These are phyloP conservation scores for Tapera naevia DNA, from an alignment of 2,797 vertebrate genomes.

Conservation along the genomic window DNA sequence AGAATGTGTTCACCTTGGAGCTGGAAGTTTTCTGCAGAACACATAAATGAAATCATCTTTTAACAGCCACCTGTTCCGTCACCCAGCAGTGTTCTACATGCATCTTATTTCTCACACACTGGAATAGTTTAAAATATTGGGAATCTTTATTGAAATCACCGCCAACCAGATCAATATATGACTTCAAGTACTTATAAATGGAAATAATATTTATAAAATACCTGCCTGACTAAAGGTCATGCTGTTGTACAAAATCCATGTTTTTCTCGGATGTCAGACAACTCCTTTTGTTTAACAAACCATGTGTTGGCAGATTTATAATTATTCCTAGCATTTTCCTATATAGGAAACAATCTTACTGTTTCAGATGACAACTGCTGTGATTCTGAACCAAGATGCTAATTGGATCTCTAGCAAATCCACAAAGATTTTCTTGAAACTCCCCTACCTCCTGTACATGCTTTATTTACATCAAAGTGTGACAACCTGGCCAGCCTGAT, in stretches of 20 bases:
- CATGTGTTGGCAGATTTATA: background rate
- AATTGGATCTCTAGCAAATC: background rate
- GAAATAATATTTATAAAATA: conserved; percentile 9
- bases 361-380: background rate
- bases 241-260: background rate
- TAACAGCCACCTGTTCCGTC: background rate
- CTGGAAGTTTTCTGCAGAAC: conserved; percentile 1
- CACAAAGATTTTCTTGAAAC: background rate
- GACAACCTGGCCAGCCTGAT: background rate
- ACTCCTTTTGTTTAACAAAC: background rate
- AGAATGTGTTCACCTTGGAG: background rate
- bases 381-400: background rate
- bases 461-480: background rate
- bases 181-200: background rate
- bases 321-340: background rate
- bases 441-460: fast-evolving
- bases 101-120: background rate
- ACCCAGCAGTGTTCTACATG: background rate
- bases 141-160: background rate
- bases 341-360: background rate
- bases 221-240: background rate
- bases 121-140: background rate
- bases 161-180: background rate
- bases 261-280: background rate
- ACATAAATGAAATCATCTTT: background rate